Evolutionary conservation across 2,888 invertebrate genomes (phyloP), one percentile per base, ranked within the genome.

Genomic region (Andrena bucephala): DNA sequence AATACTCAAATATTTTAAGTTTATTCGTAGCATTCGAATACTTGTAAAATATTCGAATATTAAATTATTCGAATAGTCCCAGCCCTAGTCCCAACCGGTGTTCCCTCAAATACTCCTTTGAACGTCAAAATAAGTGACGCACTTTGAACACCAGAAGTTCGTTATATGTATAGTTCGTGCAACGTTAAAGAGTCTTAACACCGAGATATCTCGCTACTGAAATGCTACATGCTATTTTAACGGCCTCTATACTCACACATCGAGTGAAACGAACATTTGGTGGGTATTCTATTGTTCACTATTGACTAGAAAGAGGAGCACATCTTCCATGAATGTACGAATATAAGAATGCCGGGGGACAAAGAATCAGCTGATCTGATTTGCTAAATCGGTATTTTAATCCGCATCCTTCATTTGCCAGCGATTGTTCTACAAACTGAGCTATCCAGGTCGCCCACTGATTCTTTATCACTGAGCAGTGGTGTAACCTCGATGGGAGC

Each of bases 351-450:
- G 59, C 57, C 33, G 27, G 59, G 59, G 42, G 20, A 60, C 36
- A 70, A 59, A 59, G 69, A 59, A 57, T 70, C 69, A 42, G 69
- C 29, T 57, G 69, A 70, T 70, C 69, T 36, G 69, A 70, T 70
- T 70, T 59, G 33, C 29, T 59, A 59, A 57, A 31, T 42, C 7
- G 69, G 16, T 59, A 70, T 57, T 70, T 59, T 1, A 70, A 42
- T 59, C 57, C 42, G 59, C 59, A 59, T 59, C 59, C 20, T 57
- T 70, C 69, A 57, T 70, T 70, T 70, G 42, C 59, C 59, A 31
- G 59, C 69, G 20, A 70, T 71, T 71, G 71, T 62, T 62, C 62
- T 31, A 60, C 31, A 71, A 71, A 63, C 57, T 48, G 71, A 50
- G 62, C 71, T 71, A 62, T 62, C 60, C 29, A 62, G 71, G 71